Conservation (phyloP, 2,888 invertebrate genomes). For the Napeogenes sylphis region DNA sequence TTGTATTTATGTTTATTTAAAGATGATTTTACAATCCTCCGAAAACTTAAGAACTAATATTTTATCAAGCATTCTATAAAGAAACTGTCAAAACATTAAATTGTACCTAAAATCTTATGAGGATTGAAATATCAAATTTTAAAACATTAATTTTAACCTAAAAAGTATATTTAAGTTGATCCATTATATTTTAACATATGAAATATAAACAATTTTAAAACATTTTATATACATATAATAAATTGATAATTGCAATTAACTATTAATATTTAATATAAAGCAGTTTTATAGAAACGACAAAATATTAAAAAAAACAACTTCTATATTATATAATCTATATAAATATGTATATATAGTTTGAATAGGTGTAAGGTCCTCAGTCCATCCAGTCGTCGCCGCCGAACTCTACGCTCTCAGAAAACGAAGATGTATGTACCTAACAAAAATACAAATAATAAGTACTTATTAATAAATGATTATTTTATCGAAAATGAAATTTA, state of each 20-base stretch:
- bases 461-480: neutral
- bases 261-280: slow-evolving; percentile 4
- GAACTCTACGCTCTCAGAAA: slow-evolving; percentile 48
- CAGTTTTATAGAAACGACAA: neutral
- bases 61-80: neutral
- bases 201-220: neutral
- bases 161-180: neutral
- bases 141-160: neutral
- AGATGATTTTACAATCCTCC: too few species aligned
- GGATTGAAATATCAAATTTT: neutral
- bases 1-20: too few species aligned
- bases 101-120: neutral
- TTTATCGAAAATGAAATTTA: too few species aligned
- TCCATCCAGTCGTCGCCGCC: slow-evolving; percentile 64
- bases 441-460: neutral
- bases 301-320: too few species aligned
- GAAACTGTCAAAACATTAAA: neutral
- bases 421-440: slow-evolving; percentile 43
- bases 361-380: slow-evolving; percentile 33
- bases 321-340: neutral
- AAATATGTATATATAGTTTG: slow-evolving; percentile 3
- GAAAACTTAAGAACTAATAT: too few species aligned
- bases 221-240: too few species aligned
- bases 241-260: slow-evolving; percentile 1
- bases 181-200: neutral